Base-by-base conservation (phyloP, 2,113 vertebrate genomes). In the Perca fluviatilis region DNA sequence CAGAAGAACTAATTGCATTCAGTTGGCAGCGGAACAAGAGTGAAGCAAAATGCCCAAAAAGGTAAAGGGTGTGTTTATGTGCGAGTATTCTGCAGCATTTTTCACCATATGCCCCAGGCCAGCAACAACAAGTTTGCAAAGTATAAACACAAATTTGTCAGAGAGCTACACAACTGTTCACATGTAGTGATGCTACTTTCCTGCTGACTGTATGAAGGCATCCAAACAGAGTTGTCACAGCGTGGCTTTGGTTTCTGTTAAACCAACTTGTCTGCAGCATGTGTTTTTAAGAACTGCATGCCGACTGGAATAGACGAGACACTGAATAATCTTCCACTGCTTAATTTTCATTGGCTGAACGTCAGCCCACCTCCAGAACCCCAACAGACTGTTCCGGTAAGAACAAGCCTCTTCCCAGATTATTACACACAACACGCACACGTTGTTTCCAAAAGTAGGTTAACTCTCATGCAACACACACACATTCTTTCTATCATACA, bases 331-430 rank as follows among this genome's bases (percentile, higher is more conserved):
- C 85, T 56, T 85, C 66, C 16, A 33, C 73, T 63, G 66, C 68
- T 75, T 73, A 6, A 21, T 78, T 91, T 80, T 90, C 68, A 92
- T 91, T 94, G 93, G 92, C 79, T 80, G 73, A 72, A 77, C 0
- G 16, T 89, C 23, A 84, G 80, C 74, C 82, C 81, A 88, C 78
- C 76, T 91, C 87, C 76, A 85, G 72, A 84, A 77, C 85, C 89
- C 88, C 82, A 79, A 69, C 79, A 81, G 78, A 85, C 65, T 69
- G 63, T 92, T 92, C 86, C 84, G 71, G 91, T 92, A 92, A 91
- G 73, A 83, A 66, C 91, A 90, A 72, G 67, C 91, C 90, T 88
- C 74, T 88, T 90, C 74, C 85, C 88, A 90, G 66, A 92, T 74
- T 49, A 74, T 33, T 58, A 66, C 9, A 77, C 47, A 74, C 50